phyloP scores from a whole-genome alignment of 2,888 invertebrate species.

The Tridacna gigas region DNA sequence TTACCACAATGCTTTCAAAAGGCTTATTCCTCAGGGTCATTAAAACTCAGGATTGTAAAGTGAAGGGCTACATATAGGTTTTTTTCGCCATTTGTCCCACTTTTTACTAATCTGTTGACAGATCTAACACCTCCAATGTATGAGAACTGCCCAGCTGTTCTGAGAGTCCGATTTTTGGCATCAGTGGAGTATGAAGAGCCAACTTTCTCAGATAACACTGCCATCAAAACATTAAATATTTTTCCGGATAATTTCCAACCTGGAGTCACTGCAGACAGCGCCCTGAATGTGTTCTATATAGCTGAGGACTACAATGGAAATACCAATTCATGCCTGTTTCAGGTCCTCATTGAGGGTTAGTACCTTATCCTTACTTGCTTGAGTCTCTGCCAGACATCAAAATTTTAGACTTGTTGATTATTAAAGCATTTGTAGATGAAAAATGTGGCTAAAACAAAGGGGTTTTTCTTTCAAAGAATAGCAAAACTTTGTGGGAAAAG shows the following conservation, averaged over 20 bases:
- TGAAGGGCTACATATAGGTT: too few species aligned
- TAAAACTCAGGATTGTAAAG: too few species aligned
- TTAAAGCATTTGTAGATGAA: too few species aligned
- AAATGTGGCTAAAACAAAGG: too few species aligned
- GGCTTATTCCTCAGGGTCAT: too few species aligned
- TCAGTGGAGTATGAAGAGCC: slow-evolving; percentile 33
- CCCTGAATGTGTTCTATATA: slow-evolving; percentile 29
- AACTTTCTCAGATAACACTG: slow-evolving; percentile 47
- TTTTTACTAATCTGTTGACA: neutral
- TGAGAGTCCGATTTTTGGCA: slow-evolving; percentile 8
- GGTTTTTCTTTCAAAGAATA: too few species aligned
- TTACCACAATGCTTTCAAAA: too few species aligned
- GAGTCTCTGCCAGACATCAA: too few species aligned
- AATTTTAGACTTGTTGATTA: too few species aligned
- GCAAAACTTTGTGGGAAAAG: too few species aligned
- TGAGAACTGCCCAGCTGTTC: slow-evolving; percentile 37
- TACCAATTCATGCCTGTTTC: slow-evolving; percentile 57
- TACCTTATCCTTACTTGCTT: neutral
- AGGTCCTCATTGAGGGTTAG: slow-evolving; percentile 63
- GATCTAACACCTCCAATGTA: slow-evolving; percentile 35
- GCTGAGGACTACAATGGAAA: slow-evolving; percentile 63
- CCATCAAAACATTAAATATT: slow-evolving; percentile 16
- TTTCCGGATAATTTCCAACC: slow-evolving; percentile 51
- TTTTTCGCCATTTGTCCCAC: too few species aligned
- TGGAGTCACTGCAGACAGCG: slow-evolving; percentile 22